Base-by-base conservation (phyloP, 2,113 vertebrate genomes). In the Motacilla alba region DNA sequence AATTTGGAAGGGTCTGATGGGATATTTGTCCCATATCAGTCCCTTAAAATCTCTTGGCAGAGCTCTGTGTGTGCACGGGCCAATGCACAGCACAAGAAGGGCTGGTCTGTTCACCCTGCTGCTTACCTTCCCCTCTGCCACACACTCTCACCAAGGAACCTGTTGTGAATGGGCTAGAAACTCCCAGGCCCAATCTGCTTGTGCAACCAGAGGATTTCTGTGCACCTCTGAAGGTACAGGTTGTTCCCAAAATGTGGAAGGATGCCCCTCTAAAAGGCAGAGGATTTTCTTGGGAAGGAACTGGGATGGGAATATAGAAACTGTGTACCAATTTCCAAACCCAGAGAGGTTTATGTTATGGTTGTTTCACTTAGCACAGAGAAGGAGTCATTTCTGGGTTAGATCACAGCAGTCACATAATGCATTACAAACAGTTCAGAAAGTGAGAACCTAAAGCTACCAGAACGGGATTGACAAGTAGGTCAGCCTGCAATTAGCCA, bases 401-500 rank as follows among this genome's bases (percentile, higher is more conserved):
- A 75, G 60, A 93, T 68, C 33, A 44, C 26, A 83, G 49, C 60
- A 95, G 73, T n/a, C 37, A 43, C 10, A 11, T 9, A 88, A 47
- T 1, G 9, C 17, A 28, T n/a, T 78, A 64, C 1, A 35, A 35
- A 35, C 35, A 9, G 31, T 72, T 90, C 44, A 82, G 52, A 84
- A 92, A 86, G 47, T 43, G 64, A 90, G 83, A 85, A 44, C 52
- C 52, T 58, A 87, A 82, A 88, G 76, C 73, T 73, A 87, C 31
- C 58, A 93, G 79, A 88, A 83, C 1, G 3, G 37, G 41, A 84
- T 0, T 75, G 66, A 89, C 77, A 95, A 90, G 56, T 88, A 93
- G 92, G 82, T 74, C 79, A 96, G 52, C 44, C 52, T 94, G 62
- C 79, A 93, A 19, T 93, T 81, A 90, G 74, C 83, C 68, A 76